A percentile compares a stretch with the other conserved stretches of the same genome.
These are phyloP conservation scores for Clepsis dumicolana DNA, from an alignment of 2,888 invertebrate species.

Conservation along the genomic window DNA sequence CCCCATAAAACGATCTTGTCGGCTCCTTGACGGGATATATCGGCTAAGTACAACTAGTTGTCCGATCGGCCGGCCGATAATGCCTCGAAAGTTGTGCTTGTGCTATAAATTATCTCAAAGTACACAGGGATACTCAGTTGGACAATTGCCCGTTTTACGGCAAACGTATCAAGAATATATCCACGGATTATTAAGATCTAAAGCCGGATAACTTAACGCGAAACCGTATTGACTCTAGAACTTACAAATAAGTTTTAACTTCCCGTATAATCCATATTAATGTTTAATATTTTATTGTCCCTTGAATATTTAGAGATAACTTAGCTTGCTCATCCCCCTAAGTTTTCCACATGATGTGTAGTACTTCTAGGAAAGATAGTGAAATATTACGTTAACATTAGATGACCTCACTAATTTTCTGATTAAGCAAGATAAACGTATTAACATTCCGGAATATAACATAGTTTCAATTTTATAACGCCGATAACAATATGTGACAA, in stretches of 20 bases:
- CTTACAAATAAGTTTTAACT: too few relatives aligned
- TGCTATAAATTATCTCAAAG: conserved; percentile 43
- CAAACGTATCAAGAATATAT: conserved; percentile 39
- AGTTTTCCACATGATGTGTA: too few relatives aligned
- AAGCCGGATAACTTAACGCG: conserved; percentile 14
- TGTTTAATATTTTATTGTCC: too few relatives aligned
- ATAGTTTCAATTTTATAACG: too few relatives aligned
- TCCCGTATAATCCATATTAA: too few relatives aligned
- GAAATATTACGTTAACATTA: neutral
- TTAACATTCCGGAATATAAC: neutral
- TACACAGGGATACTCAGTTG: conserved; percentile 41
- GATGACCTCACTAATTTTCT: neutral
- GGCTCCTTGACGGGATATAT: conserved; percentile 53
- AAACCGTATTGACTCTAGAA: neutral
- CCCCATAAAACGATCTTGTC: conserved; percentile 56
- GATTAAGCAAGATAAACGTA: neutral
- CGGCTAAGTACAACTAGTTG: conserved; percentile 40
- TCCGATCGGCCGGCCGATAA: conserved; percentile 38
- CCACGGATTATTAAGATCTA: conserved; percentile 33
- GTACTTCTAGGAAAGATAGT: neutral
- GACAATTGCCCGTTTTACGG: conserved; percentile 42
- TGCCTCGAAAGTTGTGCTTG: conserved; percentile 43
- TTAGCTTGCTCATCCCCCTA: too few relatives aligned
- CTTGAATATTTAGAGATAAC: too few relatives aligned
- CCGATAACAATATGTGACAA: too few relatives aligned